These are phyloP conservation scores for Falcaria lacertinaria DNA, from an alignment of 2,888 invertebrate genomes.

Conservation along the genomic window DNA sequence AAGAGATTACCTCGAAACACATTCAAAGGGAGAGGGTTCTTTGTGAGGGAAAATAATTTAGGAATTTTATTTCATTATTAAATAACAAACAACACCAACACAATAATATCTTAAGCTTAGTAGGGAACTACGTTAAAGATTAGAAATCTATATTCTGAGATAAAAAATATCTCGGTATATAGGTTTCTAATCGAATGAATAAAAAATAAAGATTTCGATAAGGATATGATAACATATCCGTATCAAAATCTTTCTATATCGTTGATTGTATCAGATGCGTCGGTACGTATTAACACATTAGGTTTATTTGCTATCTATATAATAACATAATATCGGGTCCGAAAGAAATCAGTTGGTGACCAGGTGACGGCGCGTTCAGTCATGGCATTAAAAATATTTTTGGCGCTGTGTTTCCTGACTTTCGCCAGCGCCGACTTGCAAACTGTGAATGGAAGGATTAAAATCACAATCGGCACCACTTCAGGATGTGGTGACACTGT, in stretches of 20 bases:
- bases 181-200: no score
- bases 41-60: constrained; percentile 45
- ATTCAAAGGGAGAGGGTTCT: constrained; percentile 44
- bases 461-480: constrained; percentile 51
- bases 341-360: constrained; percentile 17
- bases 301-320: constrained; percentile 9
- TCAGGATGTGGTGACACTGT: constrained; percentile 56
- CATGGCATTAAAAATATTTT: constrained; percentile 25
- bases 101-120: no score
- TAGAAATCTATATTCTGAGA: no score
- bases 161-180: no score
- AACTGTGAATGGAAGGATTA: constrained; percentile 52
- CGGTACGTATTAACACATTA: constrained; percentile 7
- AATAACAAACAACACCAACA: no score
- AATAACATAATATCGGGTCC: not conserved
- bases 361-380: constrained; percentile 1
- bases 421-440: constrained; percentile 26
- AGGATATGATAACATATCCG: not conserved
- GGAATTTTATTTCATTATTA: constrained; percentile 37
- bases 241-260: not conserved
- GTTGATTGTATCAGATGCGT: not conserved
- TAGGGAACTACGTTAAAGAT: no score
- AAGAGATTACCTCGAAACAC: constrained; percentile 67
- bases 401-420: constrained; percentile 14
- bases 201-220: no score